Base-by-base conservation (phyloP, 2,113 vertebrate genomes). In the Dipodomys ordii region DNA sequence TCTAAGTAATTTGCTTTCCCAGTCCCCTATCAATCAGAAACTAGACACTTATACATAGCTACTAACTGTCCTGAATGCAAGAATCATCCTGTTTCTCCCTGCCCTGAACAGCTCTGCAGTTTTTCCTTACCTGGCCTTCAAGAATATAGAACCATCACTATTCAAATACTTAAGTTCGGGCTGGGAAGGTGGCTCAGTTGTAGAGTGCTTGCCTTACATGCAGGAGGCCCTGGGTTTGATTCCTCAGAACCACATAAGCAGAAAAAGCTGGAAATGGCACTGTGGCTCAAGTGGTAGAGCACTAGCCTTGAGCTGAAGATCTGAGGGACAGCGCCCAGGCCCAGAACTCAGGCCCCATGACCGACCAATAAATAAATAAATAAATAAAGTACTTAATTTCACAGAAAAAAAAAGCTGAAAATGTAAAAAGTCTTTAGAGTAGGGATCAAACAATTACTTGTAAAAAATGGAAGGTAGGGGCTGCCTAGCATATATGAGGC, bases 1-100 rank as follows among this genome's bases (percentile, higher is more conserved):
- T 53, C 71, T 60, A 87, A 94, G 62, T 82, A 76, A 69, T 44
- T 90, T 71, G 46, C 84, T 94, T 96, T 87, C 72, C 91, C 88
- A 90, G 57, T 46, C 39, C 46, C 23, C 68, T 46, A 68, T 30
- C 76, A 79, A 68, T 92, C n/a, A 92, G 73, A 57, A 93, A 91
- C 87, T 3, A 83, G 72, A 90, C 9, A 76, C 10, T 57, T 18
- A 64, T 23, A 64, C 35, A 78, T 32, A 73, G 11, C n/a, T 92
- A 35, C 28, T 83, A 39, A 80, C 7, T 68, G 19, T 20, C 28
- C 73, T 78, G 25, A 89, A 44, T 77, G 9, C 67, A 86, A 87
- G 69, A 90, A 67, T 44, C 11, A 57, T 3, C 19, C 6, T 7
- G 4, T 32, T 32, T 35, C 76, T 92, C 16, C 81, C 28, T 95